These are phyloP conservation scores for Urocyon cinereoargenteus DNA, from an alignment of 2,797 vertebrate species.

Conservation along the genomic window DNA sequence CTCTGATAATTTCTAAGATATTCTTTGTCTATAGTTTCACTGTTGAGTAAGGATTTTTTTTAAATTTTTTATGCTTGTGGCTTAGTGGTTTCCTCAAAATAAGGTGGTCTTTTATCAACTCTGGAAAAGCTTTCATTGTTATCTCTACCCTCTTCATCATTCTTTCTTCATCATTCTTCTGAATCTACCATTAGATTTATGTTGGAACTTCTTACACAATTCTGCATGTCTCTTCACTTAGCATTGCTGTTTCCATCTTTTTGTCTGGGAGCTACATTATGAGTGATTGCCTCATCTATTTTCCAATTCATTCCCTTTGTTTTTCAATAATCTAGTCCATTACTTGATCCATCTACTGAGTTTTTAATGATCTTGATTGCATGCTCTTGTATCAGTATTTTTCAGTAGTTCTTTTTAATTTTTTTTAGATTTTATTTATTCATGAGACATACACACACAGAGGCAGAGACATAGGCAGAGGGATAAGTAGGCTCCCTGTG, in stretches of 20 bases:
- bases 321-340: not conserved
- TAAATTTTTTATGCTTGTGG: not conserved
- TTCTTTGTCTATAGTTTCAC: not conserved
- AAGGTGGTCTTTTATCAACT: not conserved
- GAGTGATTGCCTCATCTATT: not conserved
- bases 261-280: not conserved
- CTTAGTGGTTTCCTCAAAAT: not conserved
- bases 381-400: not conserved
- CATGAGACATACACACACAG: no score
- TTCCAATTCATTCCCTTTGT: not conserved
- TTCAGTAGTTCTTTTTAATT: slow-evolving; percentile 8
- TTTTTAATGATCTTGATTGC: not conserved
- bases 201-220: not conserved
- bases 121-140: not conserved
- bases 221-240: not conserved
- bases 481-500: no score
- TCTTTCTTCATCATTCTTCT: not conserved
- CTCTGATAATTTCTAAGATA: not conserved
- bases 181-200: not conserved
- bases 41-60: not conserved
- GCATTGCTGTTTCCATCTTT: not conserved
- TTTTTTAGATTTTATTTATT: no score
- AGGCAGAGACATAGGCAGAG: no score
- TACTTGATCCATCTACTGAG: not conserved
- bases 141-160: not conserved